Base-by-base conservation (phyloP, 2,113 vertebrate genomes). In the Siniperca chuatsi region DNA sequence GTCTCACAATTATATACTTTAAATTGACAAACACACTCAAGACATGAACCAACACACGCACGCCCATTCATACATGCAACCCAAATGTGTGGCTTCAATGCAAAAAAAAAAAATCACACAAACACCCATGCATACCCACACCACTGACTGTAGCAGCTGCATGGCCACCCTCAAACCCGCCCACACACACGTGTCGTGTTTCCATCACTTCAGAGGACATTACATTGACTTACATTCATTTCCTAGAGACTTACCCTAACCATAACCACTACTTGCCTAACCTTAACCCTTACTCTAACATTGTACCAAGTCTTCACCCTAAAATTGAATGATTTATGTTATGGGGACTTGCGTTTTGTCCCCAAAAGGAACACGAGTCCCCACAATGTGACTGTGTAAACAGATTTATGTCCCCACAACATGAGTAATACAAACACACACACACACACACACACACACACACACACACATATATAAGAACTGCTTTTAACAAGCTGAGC, bases 1-100 rank as follows among this genome's bases (percentile, higher is more conserved):
- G 62, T 79, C 68, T 74, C 16, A 10, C 52, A 52, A 42, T 50
- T 0, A 44, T 52, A 42, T 54, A n/a, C 60, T 1, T 62, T 11
- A 75, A 69, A 64, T 40, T 44, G 52, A 81, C 48, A 54, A 69
- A 66, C 33, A 54, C 35, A 66, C 70, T 73, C n/a, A 48, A 46
- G 65, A 33, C 6, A 7, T 46, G 29, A 57, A 52, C 50, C 6
- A 48, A 21, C 42, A 46, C 40, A 74, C 0, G 1, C 4, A 35
- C 78, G 11, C 11, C 29, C 23, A 12, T 44, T 57, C 61, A 42
- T 10, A 35, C 35, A 8, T 13, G 55, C 29, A 21, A 64, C 3
- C 11, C 60, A 46, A 66, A 70, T 55, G 62, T 52, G 23, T 50
- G 18, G 57, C 61, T 23, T 33, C 12, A 8, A 18, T 37, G 35